Base-by-base conservation (phyloP, 2,797 vertebrate species). In the Pseudotriccus pelzelni region DNA sequence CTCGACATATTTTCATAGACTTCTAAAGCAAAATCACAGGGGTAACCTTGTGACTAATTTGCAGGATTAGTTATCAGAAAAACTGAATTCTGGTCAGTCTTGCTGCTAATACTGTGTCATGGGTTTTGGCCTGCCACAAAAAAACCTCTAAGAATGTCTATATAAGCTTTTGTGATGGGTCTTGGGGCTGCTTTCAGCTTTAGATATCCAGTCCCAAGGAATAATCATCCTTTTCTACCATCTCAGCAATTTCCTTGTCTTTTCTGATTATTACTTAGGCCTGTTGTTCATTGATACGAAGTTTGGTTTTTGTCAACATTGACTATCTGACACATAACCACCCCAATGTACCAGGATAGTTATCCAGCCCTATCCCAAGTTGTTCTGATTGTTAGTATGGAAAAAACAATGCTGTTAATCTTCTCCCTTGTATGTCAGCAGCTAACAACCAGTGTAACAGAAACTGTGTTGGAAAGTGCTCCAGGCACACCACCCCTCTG, bases 401-500 rank as follows among this genome's bases (percentile, higher is more conserved):
- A 72, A 92, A 84, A 86, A 81, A 11, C 19, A 92, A 58, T 66
- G 50, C 39, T 60, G 75, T 73, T 74, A 74, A 70, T 80, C 69
- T 49, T 77, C 53, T 89, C 53, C 14, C 58, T 87, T 89, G 44
- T 50, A 70, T 68, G 18, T 9, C 66, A 90, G 83, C 80, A 53
- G 21, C 72, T 96, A 93, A 69, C 15, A 85, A 85, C 53, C 79
- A 81, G 1, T 47, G 41, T 53, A 93, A 85, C 52, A 77, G 72
- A 85, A 62, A 60, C 39, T 43, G 84, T 68, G 76, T 68, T 94
- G 73, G 91, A 89, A 89, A 92, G 75, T 92, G 82, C 84, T 94
- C 73, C 82, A 85, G 73, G 87, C 91, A 75, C 50, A 94, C 82
- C 82, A 94, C 72, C 91, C 85, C 68, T 90, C 89, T 91, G 93